These are phyloP conservation scores for Rhea americana DNA, from an alignment of 2,113 vertebrate species.

Conservation along the genomic window DNA sequence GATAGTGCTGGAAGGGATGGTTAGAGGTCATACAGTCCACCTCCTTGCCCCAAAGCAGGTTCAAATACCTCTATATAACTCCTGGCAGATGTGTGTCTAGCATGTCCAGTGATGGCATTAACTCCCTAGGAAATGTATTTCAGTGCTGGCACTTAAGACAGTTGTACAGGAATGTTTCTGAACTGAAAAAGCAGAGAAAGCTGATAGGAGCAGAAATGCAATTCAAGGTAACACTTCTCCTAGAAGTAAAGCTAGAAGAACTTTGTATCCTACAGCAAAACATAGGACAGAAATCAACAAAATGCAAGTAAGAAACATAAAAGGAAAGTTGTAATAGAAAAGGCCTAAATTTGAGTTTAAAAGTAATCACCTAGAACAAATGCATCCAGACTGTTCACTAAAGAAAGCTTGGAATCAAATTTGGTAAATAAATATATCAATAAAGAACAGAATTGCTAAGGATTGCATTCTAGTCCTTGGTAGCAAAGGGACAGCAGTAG, in stretches of 20 bases:
- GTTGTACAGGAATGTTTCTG: neutral
- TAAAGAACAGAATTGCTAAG: neutral
- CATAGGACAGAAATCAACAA: neutral
- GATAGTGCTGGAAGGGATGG: neutral
- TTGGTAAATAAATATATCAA: neutral
- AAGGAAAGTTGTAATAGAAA: neutral
- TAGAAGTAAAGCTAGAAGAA: neutral
- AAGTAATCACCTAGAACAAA: neutral
- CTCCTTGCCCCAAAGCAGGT: neutral
- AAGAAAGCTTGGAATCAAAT: neutral
- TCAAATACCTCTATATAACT: neutral
- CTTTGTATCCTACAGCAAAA: neutral
- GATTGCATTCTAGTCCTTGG: neutral
- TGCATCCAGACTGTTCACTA: neutral
- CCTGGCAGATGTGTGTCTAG: neutral
- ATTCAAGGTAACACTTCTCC: neutral
- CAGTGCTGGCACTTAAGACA: neutral
- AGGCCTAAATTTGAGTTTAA: neutral
- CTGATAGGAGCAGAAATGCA: neutral
- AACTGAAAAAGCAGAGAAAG: neutral
- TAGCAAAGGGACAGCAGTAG: neutral
- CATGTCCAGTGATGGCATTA: neutral
- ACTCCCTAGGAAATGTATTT: conserved; percentile 17
- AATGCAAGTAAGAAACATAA: neutral
- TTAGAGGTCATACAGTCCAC: neutral